These are phyloP conservation scores for Macrocentrus cingulum DNA, from an alignment of 1,140 invertebrate genomes.

Conservation along the genomic window DNA sequence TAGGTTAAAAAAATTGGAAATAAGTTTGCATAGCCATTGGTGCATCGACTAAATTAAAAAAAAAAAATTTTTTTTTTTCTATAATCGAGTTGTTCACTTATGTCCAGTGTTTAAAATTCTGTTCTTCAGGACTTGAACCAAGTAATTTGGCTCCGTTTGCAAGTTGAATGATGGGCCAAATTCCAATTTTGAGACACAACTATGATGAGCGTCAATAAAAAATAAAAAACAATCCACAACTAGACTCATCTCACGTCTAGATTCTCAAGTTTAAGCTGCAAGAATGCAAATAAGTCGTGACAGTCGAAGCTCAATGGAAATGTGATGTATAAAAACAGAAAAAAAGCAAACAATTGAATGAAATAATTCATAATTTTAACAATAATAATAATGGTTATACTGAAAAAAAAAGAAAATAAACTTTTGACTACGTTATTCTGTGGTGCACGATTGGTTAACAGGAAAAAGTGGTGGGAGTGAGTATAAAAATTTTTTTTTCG, in stretches of 20 bases:
- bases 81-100: too few species aligned
- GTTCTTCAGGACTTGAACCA: slow-evolving; percentile 57
- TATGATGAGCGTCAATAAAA: slow-evolving; percentile 39
- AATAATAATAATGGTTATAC: background rate
- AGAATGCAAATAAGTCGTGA: slow-evolving; percentile 18
- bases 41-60: too few species aligned
- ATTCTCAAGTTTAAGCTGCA: slow-evolving; percentile 15
- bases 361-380: slow-evolving; percentile 14
- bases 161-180: slow-evolving; percentile 50
- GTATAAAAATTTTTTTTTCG: slow-evolving; percentile 26
- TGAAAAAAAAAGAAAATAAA: slow-evolving; percentile 10
- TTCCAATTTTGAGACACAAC: slow-evolving; percentile 44
- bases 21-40: slow-evolving; percentile 58
- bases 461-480: too few species aligned
- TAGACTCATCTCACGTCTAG: slow-evolving; percentile 6
- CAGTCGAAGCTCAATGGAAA: slow-evolving; percentile 29
- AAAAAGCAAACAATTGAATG: slow-evolving; percentile 7
- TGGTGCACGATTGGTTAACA: slow-evolving; percentile 46
- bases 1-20: background rate
- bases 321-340: slow-evolving; percentile 31
- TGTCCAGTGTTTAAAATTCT: slow-evolving; percentile 50
- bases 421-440: slow-evolving; percentile 54
- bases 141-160: slow-evolving; percentile 53
- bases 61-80: slow-evolving; percentile 32
- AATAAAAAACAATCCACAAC: slow-evolving; percentile 31